phyloP scores from a whole-genome alignment of 2,888 invertebrate genomes.

The Phanerotoma sp. region DNA sequence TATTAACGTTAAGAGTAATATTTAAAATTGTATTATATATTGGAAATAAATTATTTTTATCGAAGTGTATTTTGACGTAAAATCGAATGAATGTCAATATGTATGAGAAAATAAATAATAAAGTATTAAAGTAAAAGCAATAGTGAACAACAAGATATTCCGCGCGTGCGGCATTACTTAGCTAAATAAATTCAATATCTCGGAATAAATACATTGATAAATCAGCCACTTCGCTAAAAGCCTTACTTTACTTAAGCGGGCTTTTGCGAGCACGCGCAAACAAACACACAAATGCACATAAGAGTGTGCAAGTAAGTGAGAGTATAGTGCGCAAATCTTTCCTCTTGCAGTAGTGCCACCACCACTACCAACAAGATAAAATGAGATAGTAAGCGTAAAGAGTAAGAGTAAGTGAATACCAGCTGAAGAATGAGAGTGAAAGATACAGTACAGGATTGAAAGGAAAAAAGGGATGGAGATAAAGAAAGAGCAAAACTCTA shows the following conservation, averaged over 20 bases:
- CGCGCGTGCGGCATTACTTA: slow-evolving; percentile 45
- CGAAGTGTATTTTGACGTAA: neutral
- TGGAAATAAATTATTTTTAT: neutral
- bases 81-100: slow-evolving; percentile 3
- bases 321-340: slow-evolving; percentile 17
- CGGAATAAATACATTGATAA: slow-evolving; percentile 58
- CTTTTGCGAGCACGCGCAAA: slow-evolving; percentile 40
- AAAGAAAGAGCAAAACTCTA: slow-evolving; percentile 26
- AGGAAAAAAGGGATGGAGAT: slow-evolving; percentile 22
- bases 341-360: slow-evolving; percentile 9
- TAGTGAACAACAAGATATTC: slow-evolving; percentile 9
- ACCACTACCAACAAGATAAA: slow-evolving; percentile 12
- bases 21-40: no score
- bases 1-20: no score
- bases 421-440: slow-evolving; percentile 16
- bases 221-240: slow-evolving; percentile 57
- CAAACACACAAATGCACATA: slow-evolving; percentile 25
- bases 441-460: slow-evolving; percentile 13
- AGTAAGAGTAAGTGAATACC: slow-evolving; percentile 12
- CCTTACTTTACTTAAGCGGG: slow-evolving; percentile 53
- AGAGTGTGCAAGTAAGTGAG: neutral
- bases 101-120: slow-evolving; percentile 1
- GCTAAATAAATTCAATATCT: slow-evolving; percentile 58
- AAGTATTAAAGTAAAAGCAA: slow-evolving; percentile 14
- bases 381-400: slow-evolving; percentile 23